These are phyloP conservation scores for Andrena camellia DNA, from an alignment of 2,888 invertebrate species.

Conservation along the genomic window DNA sequence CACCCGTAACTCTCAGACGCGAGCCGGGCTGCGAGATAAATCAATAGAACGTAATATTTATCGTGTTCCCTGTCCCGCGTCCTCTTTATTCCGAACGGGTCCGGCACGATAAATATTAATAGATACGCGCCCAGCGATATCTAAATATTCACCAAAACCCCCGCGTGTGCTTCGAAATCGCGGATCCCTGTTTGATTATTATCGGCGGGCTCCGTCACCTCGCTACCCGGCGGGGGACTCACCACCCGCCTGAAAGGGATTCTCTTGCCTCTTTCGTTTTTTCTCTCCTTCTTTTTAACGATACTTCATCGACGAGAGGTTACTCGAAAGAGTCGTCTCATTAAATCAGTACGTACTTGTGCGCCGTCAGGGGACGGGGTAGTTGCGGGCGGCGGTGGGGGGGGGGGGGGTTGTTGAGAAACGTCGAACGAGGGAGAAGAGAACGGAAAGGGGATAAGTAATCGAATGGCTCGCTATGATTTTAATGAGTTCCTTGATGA, in stretches of 20 bases:
- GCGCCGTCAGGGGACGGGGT: constrained; percentile 8
- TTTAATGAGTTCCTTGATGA: constrained; percentile 80
- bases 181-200: constrained; percentile 40
- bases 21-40: constrained; percentile 37
- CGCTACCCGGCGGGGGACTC: background rate
- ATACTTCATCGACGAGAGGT: constrained; percentile 69
- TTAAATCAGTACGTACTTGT: constrained; percentile 73
- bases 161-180: constrained; percentile 29
- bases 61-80: constrained; percentile 14
- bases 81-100: constrained; percentile 23
- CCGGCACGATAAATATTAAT: constrained; percentile 43
- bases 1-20: constrained; percentile 28
- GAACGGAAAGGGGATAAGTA: constrained; percentile 59
- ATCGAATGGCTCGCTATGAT: constrained; percentile 74
- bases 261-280: background rate
- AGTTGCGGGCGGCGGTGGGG: background rate
- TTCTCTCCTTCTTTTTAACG: constrained; percentile 57
- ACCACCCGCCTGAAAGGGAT: constrained; percentile 28
- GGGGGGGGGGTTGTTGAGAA: constrained; percentile 21
- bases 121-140: constrained; percentile 10
- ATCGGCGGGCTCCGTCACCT: constrained; percentile 11
- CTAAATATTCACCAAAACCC: constrained; percentile 43
- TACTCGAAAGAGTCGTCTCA: constrained; percentile 71
- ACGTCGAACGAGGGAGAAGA: constrained; percentile 32
- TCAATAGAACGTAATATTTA: constrained; percentile 53